Evolutionary conservation across 92 coral and sea anemone genomes (phyloP).

Genomic region (Meandrina meandrites): DNA sequence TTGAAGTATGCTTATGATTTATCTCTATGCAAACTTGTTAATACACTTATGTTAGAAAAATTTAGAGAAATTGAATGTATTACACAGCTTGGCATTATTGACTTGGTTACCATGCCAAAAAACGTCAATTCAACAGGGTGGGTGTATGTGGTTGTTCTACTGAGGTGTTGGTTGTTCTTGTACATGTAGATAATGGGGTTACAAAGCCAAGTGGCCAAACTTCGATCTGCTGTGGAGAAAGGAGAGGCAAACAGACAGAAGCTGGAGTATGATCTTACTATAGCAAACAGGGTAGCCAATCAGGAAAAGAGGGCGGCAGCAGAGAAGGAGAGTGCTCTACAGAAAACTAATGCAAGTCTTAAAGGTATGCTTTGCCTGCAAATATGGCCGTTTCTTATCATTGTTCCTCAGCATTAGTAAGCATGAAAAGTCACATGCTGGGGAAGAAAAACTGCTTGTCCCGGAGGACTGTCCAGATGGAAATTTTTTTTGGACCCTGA

Average conservation of each 20-base stretch:
- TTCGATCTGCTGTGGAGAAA: conserved; percentile 87
- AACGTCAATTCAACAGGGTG: neutral
- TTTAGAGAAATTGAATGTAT: too few species aligned
- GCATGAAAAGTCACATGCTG: too few species aligned
- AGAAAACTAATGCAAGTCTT: conserved; percentile 58
- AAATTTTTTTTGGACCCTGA: too few species aligned
- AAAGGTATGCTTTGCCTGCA: conserved; percentile 53
- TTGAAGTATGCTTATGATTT: too few species aligned
- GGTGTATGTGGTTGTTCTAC: neutral
- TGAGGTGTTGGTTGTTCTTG: neutral
- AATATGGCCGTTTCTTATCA: too few species aligned
- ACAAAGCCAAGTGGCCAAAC: conserved; percentile 86
- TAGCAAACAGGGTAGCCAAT: conserved; percentile 83
- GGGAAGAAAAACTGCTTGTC: too few species aligned
- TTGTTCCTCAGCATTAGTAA: too few species aligned
- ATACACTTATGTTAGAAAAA: too few species aligned
- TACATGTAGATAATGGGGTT: conserved; percentile 72
- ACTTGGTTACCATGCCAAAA: too few species aligned
- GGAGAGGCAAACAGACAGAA: conserved; percentile 96
- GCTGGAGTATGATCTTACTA: conserved; percentile 90
- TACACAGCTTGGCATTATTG: too few species aligned
- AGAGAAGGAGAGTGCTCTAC: conserved; percentile 77
- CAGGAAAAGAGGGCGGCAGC: conserved; percentile 86
- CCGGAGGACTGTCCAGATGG: too few species aligned
- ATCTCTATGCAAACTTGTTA: too few species aligned